Evolutionary conservation across 2,113 vertebrate species (phyloP).

Genomic region (Antigone vipio): DNA sequence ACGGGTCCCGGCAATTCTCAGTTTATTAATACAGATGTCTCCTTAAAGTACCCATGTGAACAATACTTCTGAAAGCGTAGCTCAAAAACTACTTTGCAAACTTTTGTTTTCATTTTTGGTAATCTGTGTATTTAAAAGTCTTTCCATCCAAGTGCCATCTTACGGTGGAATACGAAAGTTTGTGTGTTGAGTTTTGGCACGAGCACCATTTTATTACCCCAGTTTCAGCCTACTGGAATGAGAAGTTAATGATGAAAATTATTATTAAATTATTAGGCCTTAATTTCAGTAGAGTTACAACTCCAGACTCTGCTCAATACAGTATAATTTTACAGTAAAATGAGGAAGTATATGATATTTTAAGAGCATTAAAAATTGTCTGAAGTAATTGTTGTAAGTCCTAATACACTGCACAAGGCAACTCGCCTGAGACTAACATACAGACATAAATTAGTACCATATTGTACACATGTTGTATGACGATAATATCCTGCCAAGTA

Average conservation of each 20-base stretch:
- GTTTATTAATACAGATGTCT: background rate
- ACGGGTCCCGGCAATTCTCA: background rate
- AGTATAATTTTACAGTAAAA: constrained; percentile 38
- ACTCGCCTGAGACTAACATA: constrained; percentile 51
- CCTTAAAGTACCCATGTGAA: background rate
- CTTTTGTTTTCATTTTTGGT: background rate
- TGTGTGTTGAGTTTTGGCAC: background rate
- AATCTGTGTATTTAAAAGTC: background rate
- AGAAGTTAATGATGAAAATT: background rate
- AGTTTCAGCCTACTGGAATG: background rate
- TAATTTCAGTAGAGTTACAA: background rate
- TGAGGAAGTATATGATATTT: background rate
- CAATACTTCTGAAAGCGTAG: background rate
- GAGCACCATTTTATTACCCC: background rate
- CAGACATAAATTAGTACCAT: constrained; percentile 60
- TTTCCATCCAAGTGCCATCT: background rate
- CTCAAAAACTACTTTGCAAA: background rate
- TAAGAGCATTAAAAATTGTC: constrained; percentile 38
- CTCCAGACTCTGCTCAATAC: background rate
- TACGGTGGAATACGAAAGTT: background rate
- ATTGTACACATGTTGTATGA: constrained; percentile 52
- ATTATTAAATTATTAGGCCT: background rate
- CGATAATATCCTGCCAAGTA: constrained; percentile 58
- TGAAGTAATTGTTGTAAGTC: constrained; percentile 49
- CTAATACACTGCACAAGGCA: constrained; percentile 29